Percentiles rank a stretch among this genome's conserved stretches.
Conservation (phyloP, 1,140 invertebrate genomes). For the Glossosoma conforme region DNA sequence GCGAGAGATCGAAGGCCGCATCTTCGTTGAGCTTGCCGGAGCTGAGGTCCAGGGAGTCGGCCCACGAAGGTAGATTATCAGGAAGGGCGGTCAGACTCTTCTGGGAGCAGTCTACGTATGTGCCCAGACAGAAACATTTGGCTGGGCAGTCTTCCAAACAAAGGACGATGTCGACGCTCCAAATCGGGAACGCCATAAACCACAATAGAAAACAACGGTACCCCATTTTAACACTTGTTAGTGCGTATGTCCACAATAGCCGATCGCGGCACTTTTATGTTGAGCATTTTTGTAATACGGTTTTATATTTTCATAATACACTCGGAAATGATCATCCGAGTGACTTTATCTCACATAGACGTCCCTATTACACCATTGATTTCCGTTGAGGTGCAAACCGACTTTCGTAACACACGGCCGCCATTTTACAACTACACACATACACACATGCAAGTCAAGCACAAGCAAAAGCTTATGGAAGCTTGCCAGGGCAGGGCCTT, state of each 20-base stretch:
- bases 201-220: slow-evolving; percentile 17
- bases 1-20: slow-evolving; percentile 38
- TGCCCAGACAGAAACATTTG: slow-evolving; percentile 54
- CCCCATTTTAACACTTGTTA: slow-evolving; percentile 25
- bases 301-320: neutral
- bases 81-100: slow-evolving; percentile 54
- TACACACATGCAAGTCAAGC: no score
- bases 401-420: slow-evolving; percentile 11
- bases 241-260: slow-evolving; percentile 8
- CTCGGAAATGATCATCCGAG: neutral
- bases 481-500: no score
- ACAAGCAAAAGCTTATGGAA: no score
- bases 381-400: slow-evolving; percentile 14
- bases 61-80: slow-evolving; percentile 51
- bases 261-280: slow-evolving; percentile 2
- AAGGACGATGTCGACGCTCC: slow-evolving; percentile 7
- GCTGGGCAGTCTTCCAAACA: slow-evolving; percentile 42
- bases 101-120: slow-evolving; percentile 56
- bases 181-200: slow-evolving; percentile 15
- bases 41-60: slow-evolving; percentile 56
- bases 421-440: no score
- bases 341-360: neutral
- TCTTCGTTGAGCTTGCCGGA: slow-evolving; percentile 41
- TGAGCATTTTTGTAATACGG: slow-evolving; percentile 4
- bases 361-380: neutral